phyloP scores from a whole-genome alignment of 2,113 vertebrate species.

The Phoxinus phoxinus region DNA sequence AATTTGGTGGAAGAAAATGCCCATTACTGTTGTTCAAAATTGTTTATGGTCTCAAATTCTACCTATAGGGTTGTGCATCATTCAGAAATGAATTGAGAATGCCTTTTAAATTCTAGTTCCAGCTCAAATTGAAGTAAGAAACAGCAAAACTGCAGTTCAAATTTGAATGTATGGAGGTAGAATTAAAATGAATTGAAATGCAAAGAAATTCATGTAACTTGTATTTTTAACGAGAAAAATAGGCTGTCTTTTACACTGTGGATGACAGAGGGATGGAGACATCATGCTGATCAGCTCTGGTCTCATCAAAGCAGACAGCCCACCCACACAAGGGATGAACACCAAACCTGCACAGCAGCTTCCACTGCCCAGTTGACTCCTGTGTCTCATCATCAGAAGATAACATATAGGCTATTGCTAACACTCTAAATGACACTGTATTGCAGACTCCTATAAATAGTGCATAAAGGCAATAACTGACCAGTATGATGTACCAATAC shows the following conservation, averaged over 20 bases:
- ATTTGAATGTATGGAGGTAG: not conserved
- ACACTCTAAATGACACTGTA: not conserved
- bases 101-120: not conserved
- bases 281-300: constrained; percentile 12
- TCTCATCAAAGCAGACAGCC: constrained; percentile 1
- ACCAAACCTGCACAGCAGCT: not conserved
- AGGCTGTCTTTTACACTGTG: not conserved
- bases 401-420: not conserved
- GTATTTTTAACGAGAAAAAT: not conserved
- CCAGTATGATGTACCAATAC: not conserved
- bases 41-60: not conserved
- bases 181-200: not conserved
- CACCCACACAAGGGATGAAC: constrained; percentile 1
- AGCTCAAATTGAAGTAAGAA: not conserved
- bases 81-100: not conserved
- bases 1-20: not conserved
- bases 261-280: not conserved
- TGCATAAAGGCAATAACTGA: not conserved
- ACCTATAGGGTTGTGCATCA: not conserved
- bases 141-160: not conserved
- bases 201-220: not conserved
- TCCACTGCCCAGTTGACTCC: not conserved
- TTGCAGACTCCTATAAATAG: not conserved
- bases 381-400: not conserved
- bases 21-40: not conserved